Evolutionary conservation across 2,113 vertebrate genomes (phyloP), one percentile per base, ranked within the genome.

Genomic region (Vidua macroura): DNA sequence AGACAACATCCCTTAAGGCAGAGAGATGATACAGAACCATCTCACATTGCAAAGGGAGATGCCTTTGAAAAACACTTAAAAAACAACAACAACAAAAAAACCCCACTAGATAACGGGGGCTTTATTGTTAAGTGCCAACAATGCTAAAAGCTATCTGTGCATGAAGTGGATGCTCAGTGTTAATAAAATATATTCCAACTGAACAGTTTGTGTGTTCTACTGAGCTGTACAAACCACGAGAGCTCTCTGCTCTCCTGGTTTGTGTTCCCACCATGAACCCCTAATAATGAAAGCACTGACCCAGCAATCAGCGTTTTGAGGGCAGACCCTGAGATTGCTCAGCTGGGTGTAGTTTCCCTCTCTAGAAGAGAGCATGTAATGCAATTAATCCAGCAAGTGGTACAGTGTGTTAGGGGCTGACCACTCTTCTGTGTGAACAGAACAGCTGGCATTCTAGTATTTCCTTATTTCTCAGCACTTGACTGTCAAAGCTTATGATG

Each of bases 241-340:
- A 85, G 59, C 82, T 73, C 58, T 89, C 62, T 82, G 82, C 84
- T 91, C 78, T 67, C 0, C 2, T 83, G 93, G 90, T 90, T 93
- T 90, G 60, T 85, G 55, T 77, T 95, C 94, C 72, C 82, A 93
- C 75, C 75, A 77, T 22, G 51, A 94, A 81, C 59, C 39, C 6
- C 2, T 80, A 92, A 95, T 92, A 96, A 93, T 43, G 79, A 90
- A 97, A 93, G 73, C 86, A 96, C 87, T 86, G 86, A 95, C 75
- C 72, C 70, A 92, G 87, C 87, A 95, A 93, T 70, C 51, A 52
- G 35, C 1, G 0, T 81, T 83, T 62, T 59, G 68, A 93, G 91
- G 68, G 62, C 92, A 82, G 53, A 35, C 80, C 73, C 83, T 2
- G 39, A 77, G 55, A 93, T 80, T 83, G 35, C 79, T 92, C 75